Base-by-base conservation (phyloP, 2,113 vertebrate genomes). In the Cranoglanis bouderius region DNA sequence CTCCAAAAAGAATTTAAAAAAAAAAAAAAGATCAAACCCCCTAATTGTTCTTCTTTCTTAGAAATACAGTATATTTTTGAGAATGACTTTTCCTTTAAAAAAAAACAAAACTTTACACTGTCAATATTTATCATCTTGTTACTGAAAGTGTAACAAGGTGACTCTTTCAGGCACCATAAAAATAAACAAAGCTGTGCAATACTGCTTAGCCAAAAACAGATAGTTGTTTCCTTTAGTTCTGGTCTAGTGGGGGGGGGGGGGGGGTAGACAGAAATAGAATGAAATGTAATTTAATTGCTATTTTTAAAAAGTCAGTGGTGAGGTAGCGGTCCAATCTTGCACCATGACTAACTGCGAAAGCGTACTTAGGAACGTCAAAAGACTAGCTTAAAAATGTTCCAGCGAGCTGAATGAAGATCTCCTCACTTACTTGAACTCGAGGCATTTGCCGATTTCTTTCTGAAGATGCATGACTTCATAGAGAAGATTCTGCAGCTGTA, bases 381-480 rank as follows among this genome's bases (percentile, higher is more conserved):
- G 83, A 43, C 29, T 40, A 24, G 19, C 2, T 55, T 19, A 38
- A 35, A 63, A 53, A 53, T 1, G 46, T 85, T 67, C 40, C 43
- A 57, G 35, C 29, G 32, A 21, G 19, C 8, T 40, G 61, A 40
- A 26, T 12, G 2, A 43, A 16, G 46, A 55, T 24, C 38, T 53
- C 29, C 2, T 21, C 43, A 94, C 98, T 97, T 91, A 99, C 98
- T 99, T 99, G 93, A 99, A 99, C 90, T 99, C 98, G 83, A 99
- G 94, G 93, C 98, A 99, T 55, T 99, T 99, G 91, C 98, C 98
- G 93, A 99, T 99, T 95, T 99, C 98, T 61, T 99, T 99, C 94
- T 99, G 98, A 86, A 99, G 96, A 92, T 99, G 98, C 98, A 99
- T 97, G 90, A 99, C 98, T 94, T 99, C 98, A 29, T 99, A 99